phyloP scores from a whole-genome alignment of 2,888 invertebrate genomes.

The Drosophila phalerata region DNA sequence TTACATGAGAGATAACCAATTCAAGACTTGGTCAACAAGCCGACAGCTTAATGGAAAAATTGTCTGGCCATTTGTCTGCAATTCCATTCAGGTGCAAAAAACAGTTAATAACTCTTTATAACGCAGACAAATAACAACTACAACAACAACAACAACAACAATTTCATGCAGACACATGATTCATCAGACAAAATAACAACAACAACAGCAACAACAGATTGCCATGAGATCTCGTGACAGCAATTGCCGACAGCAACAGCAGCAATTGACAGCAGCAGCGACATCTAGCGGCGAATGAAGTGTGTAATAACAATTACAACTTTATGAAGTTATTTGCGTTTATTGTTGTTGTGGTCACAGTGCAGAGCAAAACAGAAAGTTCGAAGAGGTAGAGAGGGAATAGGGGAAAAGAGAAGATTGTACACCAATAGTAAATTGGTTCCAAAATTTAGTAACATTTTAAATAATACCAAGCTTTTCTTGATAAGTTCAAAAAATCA shows the following conservation, averaged over 20 bases:
- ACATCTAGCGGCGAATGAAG: slow-evolving; percentile 70
- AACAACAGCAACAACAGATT: slow-evolving; percentile 31
- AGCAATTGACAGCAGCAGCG: slow-evolving; percentile 60
- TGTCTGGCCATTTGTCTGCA: slow-evolving; percentile 59
- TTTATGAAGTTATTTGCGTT: slow-evolving; percentile 78
- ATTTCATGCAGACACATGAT: slow-evolving; percentile 45
- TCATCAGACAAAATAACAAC: slow-evolving; percentile 54
- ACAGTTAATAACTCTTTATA: slow-evolving; percentile 71
- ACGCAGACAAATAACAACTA: slow-evolving; percentile 34
- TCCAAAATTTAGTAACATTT: too few species aligned
- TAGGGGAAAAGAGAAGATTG: too few species aligned
- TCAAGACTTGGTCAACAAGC: slow-evolving; percentile 18
- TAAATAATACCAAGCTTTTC: too few species aligned
- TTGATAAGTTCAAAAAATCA: too few species aligned
- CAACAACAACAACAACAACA: slow-evolving; percentile 16
- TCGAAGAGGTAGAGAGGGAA: neutral
- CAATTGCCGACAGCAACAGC: slow-evolving; percentile 58
- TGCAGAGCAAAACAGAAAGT: neutral
- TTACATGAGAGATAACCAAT: neutral
- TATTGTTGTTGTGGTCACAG: slow-evolving; percentile 49
- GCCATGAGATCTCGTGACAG: slow-evolving; percentile 58
- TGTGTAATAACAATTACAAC: slow-evolving; percentile 80
- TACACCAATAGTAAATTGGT: too few species aligned
- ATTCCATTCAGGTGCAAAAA: slow-evolving; percentile 58
- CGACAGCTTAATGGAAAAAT: slow-evolving; percentile 41